Evolutionary conservation across 2,113 vertebrate genomes (phyloP), one percentile per base, ranked within the genome.

Genomic region (Dunckerocampus dactyliophorus): DNA sequence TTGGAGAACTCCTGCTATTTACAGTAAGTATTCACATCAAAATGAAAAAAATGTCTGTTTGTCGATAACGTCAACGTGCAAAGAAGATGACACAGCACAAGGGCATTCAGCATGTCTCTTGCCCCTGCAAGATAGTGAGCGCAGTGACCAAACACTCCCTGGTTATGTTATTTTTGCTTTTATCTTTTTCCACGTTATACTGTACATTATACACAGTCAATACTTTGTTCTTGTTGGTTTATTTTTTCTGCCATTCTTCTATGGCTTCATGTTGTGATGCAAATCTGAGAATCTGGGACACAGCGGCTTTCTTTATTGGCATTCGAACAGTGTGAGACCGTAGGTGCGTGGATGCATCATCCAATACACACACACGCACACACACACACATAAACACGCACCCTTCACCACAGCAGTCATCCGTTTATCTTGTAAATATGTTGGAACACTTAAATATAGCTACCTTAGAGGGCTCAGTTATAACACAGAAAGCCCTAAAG

Each of bases 401-500:
- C 19, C 24, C 19, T 21, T 59, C 42, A 61, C 28, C 31, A 65
- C 46, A 59, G 64, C 28, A n/a, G 28, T 55, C 64, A 28, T 19
- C 50, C 51, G 66, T 65, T 74, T 67, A 51, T 76, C 59, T 60
- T 50, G 19, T 47, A 47, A 63, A 68, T 62, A 63, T 71, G 52
- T 64, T 62, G 16, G 19, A 22, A 19, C 24, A 55, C 50, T 61
- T 62, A 67, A 67, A 28, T 42, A 59, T 42, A 59, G n/a, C 47
- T 12, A 47, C 45, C 45, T 51, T 15, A 52, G 50, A 31, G 37
- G 49, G 48, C 72, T 65, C 54, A 42, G 57, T 46, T 68, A 51
- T 54, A 58, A 31, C 53, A 51, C 17, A 62, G 59, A 67, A 72
- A 79, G 17, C 65, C 62, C 73, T 56, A 21, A 72, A 76, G 78